These are phyloP conservation scores for Scatophagus argus DNA, from an alignment of 2,113 vertebrate genomes.

Conservation along the genomic window DNA sequence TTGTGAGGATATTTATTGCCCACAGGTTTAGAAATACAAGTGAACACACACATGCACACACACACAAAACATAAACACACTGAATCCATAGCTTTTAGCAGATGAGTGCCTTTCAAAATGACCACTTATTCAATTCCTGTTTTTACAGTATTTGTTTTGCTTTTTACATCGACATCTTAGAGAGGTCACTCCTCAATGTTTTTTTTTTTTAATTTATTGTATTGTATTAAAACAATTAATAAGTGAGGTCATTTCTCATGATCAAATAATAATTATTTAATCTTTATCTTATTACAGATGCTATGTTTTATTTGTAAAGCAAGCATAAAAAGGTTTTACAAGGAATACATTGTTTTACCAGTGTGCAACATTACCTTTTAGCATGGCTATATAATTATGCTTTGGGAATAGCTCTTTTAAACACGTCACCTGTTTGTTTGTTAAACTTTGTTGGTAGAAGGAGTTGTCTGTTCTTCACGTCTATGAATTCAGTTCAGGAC, in stretches of 20 bases:
- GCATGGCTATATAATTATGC: conserved; percentile 49
- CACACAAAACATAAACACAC: conserved; percentile 76
- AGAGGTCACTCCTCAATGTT: conserved; percentile 45
- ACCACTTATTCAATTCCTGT: conserved; percentile 89
- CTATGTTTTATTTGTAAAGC: conserved; percentile 70
- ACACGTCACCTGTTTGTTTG: conserved; percentile 25
- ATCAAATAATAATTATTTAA: conserved; percentile 80
- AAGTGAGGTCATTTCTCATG: conserved; percentile 69
- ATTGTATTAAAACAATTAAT: conserved; percentile 62
- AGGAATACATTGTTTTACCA: conserved; percentile 47
- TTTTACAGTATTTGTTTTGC: conserved; percentile 65
- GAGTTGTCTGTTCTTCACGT: conserved; percentile 38
- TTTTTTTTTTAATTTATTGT: conserved; percentile 71
- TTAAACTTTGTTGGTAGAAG: conserved; percentile 26
- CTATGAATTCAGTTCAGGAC: conserved; percentile 49
- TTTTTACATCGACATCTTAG: conserved; percentile 54
- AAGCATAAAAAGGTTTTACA: conserved; percentile 45
- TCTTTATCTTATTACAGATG: conserved; percentile 71
- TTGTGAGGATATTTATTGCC: conserved; percentile 39
- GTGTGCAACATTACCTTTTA: conserved; percentile 57
- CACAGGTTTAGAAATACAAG: conserved; percentile 66
- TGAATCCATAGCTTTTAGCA: conserved; percentile 89
- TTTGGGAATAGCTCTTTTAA: conserved; percentile 57
- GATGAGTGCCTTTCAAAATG: conserved; percentile 97
- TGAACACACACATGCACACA: conserved; percentile 23